Conservation (phyloP, 2,888 invertebrate species). For the Pheosia tremula region DNA sequence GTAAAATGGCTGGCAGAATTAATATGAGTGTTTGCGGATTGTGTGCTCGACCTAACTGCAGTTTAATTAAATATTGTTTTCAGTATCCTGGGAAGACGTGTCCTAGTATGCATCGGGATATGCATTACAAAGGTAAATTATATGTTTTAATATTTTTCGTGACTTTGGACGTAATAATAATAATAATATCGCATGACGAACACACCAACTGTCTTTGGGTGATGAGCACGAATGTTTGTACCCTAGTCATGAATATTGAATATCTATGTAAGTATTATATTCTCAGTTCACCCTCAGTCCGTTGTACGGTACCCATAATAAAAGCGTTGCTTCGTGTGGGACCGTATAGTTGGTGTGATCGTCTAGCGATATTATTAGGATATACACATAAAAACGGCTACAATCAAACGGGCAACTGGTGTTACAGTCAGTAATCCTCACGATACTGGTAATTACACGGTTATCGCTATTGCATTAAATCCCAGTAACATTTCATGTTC, state of each 20-base stretch:
- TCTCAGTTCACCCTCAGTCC: too few relatives aligned
- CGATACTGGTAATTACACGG: slow-evolving; percentile 39
- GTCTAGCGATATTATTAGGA: neutral
- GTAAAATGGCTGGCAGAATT: slow-evolving; percentile 29
- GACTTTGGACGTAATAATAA: too few relatives aligned
- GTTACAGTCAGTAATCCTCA: slow-evolving; percentile 32
- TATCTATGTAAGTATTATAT: too few relatives aligned
- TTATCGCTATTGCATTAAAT: slow-evolving; percentile 37
- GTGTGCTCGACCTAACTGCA: slow-evolving; percentile 15
- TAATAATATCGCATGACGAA: too few relatives aligned
- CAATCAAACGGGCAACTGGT: slow-evolving; percentile 35
- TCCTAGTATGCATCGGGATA: slow-evolving; percentile 96
- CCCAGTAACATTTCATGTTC: slow-evolving; percentile 35
- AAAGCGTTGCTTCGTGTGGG: too few relatives aligned
- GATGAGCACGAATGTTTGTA: too few relatives aligned
- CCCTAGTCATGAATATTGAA: too few relatives aligned
- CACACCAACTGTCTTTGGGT: too few relatives aligned
- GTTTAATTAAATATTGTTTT: slow-evolving; percentile 47
- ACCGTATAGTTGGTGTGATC: too few relatives aligned
- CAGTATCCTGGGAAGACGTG: slow-evolving; percentile 92
- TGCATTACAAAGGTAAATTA: slow-evolving; percentile 93
- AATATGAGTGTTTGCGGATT: slow-evolving; percentile 31
- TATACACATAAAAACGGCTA: slow-evolving; percentile 22
- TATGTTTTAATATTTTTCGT: neutral
- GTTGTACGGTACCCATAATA: too few relatives aligned